Percentiles rank a stretch among this genome's conserved stretches.
Conservation (phyloP, 2,113 vertebrate species). For the Perccottus glenii region DNA sequence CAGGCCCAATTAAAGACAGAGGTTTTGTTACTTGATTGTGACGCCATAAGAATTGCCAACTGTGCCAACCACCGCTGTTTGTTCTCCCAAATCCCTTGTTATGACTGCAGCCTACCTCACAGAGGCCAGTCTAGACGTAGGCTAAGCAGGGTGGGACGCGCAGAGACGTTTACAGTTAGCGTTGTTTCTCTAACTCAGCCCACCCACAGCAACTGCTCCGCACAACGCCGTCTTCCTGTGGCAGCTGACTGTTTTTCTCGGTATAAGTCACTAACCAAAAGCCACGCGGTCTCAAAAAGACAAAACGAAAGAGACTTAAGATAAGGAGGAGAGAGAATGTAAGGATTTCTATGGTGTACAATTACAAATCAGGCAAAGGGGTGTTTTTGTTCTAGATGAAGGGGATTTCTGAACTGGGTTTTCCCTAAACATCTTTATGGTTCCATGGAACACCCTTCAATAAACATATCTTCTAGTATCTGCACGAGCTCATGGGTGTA, state of each 20-base stretch:
- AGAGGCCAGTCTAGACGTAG: constrained; percentile 66
- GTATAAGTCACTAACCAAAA: constrained; percentile 63
- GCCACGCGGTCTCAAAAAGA: constrained; percentile 47
- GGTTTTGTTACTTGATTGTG: constrained; percentile 46
- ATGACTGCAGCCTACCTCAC: constrained; percentile 57
- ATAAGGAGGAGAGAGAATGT: constrained; percentile 25
- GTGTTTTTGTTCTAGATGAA: constrained; percentile 27
- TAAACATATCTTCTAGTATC: constrained; percentile 4
- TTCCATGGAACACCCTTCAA: constrained; percentile 44
- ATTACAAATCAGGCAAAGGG: constrained; percentile 50
- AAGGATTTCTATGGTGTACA: constrained; percentile 34
- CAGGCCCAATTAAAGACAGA: constrained; percentile 56
- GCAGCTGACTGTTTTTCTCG: constrained; percentile 50
- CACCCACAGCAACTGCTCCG: constrained; percentile 72
- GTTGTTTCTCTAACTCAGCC: constrained; percentile 69
- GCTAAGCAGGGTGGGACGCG: constrained; percentile 74
- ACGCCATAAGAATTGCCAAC: constrained; percentile 44
- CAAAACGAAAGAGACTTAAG: constrained; percentile 34
- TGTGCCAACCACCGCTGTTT: constrained; percentile 53
- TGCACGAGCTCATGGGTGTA: too few relatives aligned
- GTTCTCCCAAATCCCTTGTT: constrained; percentile 65
- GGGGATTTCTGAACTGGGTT: constrained; percentile 69
- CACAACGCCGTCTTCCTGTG: constrained; percentile 67
- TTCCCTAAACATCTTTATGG: constrained; percentile 57
- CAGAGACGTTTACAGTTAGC: constrained; percentile 68